These are phyloP conservation scores for Crenuchus spilurus DNA, from an alignment of 2,797 vertebrate genomes.

Conservation along the genomic window DNA sequence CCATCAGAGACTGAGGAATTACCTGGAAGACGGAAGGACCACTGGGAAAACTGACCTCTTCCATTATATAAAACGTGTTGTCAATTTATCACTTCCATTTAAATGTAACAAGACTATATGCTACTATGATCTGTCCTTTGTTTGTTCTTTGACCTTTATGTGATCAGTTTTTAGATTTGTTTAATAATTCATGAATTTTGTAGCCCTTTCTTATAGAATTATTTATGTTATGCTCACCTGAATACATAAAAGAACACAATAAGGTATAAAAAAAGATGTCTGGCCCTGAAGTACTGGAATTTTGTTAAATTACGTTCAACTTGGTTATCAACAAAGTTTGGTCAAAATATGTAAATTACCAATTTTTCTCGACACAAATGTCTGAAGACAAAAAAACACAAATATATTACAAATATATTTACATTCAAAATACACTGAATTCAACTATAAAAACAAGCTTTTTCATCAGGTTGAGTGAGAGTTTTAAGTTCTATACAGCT, in stretches of 20 bases:
- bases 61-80: neutral
- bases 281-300: too few species aligned
- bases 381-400: too few species aligned
- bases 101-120: neutral
- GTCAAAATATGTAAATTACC: too few species aligned
- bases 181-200: slow-evolving; percentile 8
- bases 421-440: too few species aligned
- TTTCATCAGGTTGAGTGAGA: neutral
- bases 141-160: neutral
- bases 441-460: too few species aligned
- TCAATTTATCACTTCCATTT: neutral
- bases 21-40: neutral
- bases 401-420: too few species aligned
- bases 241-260: neutral
- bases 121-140: neutral
- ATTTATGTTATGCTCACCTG: neutral
- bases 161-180: slow-evolving; percentile 1
- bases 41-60: neutral
- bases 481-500: neutral
- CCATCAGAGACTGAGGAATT: neutral
- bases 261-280: neutral
- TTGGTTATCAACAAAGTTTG: too few species aligned
- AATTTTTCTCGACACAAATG: too few species aligned
- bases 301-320: too few species aligned
- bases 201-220: slow-evolving; percentile 15